Percentiles rank a stretch among this genome's conserved stretches.
These are phyloP conservation scores for Tenthredo livida DNA, from an alignment of 2,888 invertebrate genomes.

Conservation along the genomic window DNA sequence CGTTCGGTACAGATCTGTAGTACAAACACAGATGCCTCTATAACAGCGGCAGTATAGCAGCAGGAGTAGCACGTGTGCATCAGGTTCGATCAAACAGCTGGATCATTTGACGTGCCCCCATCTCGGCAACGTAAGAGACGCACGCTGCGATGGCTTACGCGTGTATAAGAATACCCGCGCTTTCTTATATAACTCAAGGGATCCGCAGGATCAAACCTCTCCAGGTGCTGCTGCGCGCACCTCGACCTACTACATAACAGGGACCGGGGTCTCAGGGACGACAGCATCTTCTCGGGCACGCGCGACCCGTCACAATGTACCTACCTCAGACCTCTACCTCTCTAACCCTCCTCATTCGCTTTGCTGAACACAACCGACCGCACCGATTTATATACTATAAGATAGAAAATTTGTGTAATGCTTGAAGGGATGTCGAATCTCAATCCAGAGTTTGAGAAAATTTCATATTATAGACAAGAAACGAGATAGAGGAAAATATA, in stretches of 20 bases:
- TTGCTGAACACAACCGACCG: background rate
- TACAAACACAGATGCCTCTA: slow-evolving; percentile 29
- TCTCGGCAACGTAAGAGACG: slow-evolving; percentile 10
- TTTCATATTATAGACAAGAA: background rate
- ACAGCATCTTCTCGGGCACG: slow-evolving; percentile 46
- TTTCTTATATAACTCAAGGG: slow-evolving; percentile 27
- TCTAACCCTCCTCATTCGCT: slow-evolving; percentile 13
- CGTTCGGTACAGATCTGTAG: background rate
- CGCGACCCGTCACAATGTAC: slow-evolving; percentile 46
- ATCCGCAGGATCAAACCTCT: background rate
- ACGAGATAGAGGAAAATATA: background rate
- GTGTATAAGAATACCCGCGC: slow-evolving; percentile 48
- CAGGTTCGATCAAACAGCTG: slow-evolving; percentile 77
- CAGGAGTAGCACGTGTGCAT: slow-evolving; percentile 62
- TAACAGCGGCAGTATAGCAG: background rate
- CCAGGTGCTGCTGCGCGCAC: slow-evolving; percentile 19
- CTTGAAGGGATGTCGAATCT: background rate
- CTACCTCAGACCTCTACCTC: background rate
- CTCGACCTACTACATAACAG: background rate
- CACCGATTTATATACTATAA: background rate
- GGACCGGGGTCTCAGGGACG: background rate
- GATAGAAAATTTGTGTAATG: background rate
- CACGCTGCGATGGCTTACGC: too few species aligned
- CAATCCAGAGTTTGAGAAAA: background rate
- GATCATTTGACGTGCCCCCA: slow-evolving; percentile 73